Base-by-base conservation (phyloP, 1,140 invertebrate species). In the Eumaeus atala region DNA sequence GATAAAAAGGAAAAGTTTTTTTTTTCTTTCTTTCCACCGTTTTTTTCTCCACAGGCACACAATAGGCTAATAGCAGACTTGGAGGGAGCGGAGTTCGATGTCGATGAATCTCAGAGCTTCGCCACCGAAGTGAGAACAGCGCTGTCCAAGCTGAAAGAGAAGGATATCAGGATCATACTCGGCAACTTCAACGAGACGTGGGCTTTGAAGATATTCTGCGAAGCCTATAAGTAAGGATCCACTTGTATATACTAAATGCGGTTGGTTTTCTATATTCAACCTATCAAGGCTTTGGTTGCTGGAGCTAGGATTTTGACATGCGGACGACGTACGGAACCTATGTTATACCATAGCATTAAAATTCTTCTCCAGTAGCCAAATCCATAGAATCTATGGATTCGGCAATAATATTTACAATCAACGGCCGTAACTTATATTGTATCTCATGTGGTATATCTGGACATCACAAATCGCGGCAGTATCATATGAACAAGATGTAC, bases 101-200 rank as follows among this genome's bases (percentile, higher is more conserved):
- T 99, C 0, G 93, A 94, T 1, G 95, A 96, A 73, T 95, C 96
- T 0, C 96, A 97, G 73, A 97, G 97, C 72, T 97, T 99, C 67
- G 95, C 96, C 0, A 96, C 95, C 35, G 97, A 99, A 87, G 93
- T 97, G 5, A 91, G 90, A 14, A 90, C 92, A 12, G 95, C 96
- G 6, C 90, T 96, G 16, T 90, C 91, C 11, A 96, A 96, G 82
- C 90, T 99, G 0, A 95, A 96, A 64, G 93, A 95, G 59, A 96
- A 97, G 73, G 97, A 99, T 74, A 95, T 97, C 6, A 91, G 98
- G 48, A 97, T 99, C 44, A 98, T 99, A 66, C 87, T 98, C 56
- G 97, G 97, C 7, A 99, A 99, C 87, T 98, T 99, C 80, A 96
- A 98, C 84, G 96, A 98, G 78, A 92, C 92, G 33, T 97, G 97